Conservation (phyloP, 1,140 invertebrate species). For the Drosophila arizonae region DNA sequence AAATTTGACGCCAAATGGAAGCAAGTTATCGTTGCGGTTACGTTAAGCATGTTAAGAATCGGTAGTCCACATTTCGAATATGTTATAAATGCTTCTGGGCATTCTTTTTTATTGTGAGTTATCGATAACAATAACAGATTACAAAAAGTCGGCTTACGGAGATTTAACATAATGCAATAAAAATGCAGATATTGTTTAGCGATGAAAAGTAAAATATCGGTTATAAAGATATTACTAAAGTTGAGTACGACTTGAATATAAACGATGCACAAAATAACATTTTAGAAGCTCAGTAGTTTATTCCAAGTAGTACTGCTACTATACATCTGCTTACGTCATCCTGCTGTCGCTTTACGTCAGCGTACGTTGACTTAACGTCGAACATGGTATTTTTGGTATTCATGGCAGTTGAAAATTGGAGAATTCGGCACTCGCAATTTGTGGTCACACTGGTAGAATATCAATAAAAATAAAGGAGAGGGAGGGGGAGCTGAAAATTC, state of each 20-base stretch:
- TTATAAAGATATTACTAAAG: not conserved
- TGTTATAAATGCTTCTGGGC: too few species aligned
- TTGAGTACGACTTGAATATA: too few species aligned
- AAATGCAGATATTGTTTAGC: not conserved
- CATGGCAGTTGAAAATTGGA: slow-evolving; percentile 5
- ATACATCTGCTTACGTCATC: not conserved
- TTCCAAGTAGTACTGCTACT: not conserved
- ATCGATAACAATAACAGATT: too few species aligned
- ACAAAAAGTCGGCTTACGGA: too few species aligned
- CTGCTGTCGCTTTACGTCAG: slow-evolving; percentile 22
- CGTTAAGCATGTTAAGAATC: not conserved
- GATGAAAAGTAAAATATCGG: not conserved
- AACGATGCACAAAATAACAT: too few species aligned
- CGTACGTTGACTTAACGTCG: not conserved
- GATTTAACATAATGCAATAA: not conserved
- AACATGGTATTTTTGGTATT: slow-evolving; percentile 24
- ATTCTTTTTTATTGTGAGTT: too few species aligned
- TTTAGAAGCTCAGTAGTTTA: not conserved
- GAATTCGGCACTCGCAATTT: slow-evolving; percentile 6
- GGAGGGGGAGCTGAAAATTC: slow-evolving; percentile 63
- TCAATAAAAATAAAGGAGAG: slow-evolving; percentile 55
- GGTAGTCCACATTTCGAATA: not conserved
- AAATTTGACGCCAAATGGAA: not conserved
- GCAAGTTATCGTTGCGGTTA: not conserved
- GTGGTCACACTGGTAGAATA: slow-evolving; percentile 53